A percentile compares a stretch with the other conserved stretches of the same genome.
These are phyloP conservation scores for Meloidogyne chitwoodi DNA, from an alignment of 1,140 invertebrate genomes.

Conservation along the genomic window DNA sequence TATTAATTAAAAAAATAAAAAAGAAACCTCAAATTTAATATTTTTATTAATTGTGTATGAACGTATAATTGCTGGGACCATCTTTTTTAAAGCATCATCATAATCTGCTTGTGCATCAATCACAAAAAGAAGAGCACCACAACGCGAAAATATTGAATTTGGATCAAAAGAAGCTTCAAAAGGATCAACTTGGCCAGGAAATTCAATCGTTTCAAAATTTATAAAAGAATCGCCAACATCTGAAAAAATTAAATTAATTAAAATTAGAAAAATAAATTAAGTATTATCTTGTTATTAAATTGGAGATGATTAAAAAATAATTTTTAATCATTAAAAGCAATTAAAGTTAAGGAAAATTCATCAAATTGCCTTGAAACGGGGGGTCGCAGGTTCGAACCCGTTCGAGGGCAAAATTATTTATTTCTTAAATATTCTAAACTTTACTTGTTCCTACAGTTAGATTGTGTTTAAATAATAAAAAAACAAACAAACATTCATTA, in stretches of 20 bases:
- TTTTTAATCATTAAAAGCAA: too few species aligned
- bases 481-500: constrained; percentile 74
- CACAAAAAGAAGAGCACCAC: constrained; percentile 91
- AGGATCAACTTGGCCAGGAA: constrained; percentile 96
- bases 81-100: constrained; percentile 80
- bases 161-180: constrained; percentile 92
- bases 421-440: neutral
- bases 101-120: constrained; percentile 84
- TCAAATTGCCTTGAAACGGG: too few species aligned
- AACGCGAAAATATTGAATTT: constrained; percentile 80
- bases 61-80: constrained; percentile 84
- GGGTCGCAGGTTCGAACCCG: neutral
- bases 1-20: neutral
- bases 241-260: constrained; percentile 50
- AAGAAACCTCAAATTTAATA: constrained; percentile 82
- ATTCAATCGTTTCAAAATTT: constrained; percentile 99
- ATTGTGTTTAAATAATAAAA: constrained; percentile 1
- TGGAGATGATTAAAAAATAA: too few species aligned
- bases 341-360: too few species aligned
- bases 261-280: too few species aligned
- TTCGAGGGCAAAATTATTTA: neutral
- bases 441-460: neutral
- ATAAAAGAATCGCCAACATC: constrained; percentile 91
- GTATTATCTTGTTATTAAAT: too few species aligned
- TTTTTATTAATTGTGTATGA: constrained; percentile 91